Evolutionary conservation across 2,888 invertebrate species (phyloP).

Genomic region (Chaetogeoica ovagalla): DNA sequence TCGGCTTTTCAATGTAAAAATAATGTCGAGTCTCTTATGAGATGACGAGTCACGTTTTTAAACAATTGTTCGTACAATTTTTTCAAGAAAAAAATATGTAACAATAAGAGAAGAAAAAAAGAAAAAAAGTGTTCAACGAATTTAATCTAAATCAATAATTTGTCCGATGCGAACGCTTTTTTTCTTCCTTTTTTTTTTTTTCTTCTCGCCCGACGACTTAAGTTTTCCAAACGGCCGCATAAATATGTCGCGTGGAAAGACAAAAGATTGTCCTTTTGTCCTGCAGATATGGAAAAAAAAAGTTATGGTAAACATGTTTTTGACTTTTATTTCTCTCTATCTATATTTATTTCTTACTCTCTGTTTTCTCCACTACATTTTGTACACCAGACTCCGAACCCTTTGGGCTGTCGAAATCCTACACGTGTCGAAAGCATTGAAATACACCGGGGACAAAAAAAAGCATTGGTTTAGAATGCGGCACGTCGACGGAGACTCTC

Average conservation of each 20-base stretch:
- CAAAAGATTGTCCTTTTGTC: background rate
- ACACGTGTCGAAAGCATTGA: background rate
- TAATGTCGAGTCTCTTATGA: background rate
- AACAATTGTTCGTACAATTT: background rate
- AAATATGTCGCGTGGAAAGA: background rate
- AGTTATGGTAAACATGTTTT: slow-evolving; percentile 4
- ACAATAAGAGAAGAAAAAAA: background rate
- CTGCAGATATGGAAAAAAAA: background rate
- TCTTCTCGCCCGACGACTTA: background rate
- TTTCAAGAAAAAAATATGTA: background rate
- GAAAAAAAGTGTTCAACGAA: background rate
- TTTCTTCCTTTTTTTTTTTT: too few species aligned
- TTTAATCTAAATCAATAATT: background rate
- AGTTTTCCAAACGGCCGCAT: background rate
- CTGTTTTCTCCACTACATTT: background rate
- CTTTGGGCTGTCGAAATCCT: background rate
- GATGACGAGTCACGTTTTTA: background rate
- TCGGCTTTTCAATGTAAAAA: background rate
- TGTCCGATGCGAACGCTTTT: background rate
- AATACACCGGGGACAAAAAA: background rate
- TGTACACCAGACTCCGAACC: background rate
- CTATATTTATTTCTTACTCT: background rate
- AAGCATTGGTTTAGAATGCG: background rate
- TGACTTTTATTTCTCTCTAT: background rate
- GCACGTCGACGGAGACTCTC: background rate